phyloP scores from a whole-genome alignment of 2,113 vertebrate species.

The Glareola pratincola region DNA sequence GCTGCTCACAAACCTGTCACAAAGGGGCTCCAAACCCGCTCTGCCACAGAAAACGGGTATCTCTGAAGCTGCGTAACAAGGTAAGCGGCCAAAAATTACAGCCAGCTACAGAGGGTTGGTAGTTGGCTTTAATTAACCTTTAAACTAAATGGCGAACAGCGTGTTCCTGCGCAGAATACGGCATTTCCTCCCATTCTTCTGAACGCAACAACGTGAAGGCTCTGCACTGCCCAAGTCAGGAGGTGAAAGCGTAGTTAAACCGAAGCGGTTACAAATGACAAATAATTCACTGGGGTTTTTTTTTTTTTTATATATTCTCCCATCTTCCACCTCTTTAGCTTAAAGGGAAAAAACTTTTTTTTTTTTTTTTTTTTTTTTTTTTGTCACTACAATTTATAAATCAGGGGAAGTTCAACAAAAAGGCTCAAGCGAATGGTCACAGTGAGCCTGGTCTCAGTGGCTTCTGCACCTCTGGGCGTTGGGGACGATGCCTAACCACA shows the following conservation, averaged over 20 bases:
- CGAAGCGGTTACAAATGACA: too few relatives aligned
- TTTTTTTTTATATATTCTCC: not conserved
- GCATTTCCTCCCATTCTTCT: not conserved
- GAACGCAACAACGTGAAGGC: not conserved
- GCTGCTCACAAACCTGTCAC: not conserved
- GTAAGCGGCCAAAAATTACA: not conserved
- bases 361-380: too few relatives aligned
- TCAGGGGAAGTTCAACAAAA: fast-evolving
- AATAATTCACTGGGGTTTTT: fast-evolving
- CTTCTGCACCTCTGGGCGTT: fast-evolving
- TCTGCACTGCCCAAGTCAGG: not conserved
- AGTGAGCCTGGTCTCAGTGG: fast-evolving
- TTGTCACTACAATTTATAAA: not conserved
- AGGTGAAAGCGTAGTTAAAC: not conserved
- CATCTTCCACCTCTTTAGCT: not conserved
- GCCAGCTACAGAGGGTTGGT: not conserved
- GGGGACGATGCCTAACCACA: not conserved
- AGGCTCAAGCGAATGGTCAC: not conserved
- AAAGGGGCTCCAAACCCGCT: not conserved
- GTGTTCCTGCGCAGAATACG: not conserved
- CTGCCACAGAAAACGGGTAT: not conserved
- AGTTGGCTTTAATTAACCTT: not conserved
- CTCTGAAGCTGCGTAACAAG: not conserved
- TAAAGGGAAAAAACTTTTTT: not conserved
- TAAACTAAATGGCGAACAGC: not conserved